Evolutionary conservation across 2,113 vertebrate genomes (phyloP), one percentile per base, ranked within the genome.

Genomic region (Anguilla japonica): DNA sequence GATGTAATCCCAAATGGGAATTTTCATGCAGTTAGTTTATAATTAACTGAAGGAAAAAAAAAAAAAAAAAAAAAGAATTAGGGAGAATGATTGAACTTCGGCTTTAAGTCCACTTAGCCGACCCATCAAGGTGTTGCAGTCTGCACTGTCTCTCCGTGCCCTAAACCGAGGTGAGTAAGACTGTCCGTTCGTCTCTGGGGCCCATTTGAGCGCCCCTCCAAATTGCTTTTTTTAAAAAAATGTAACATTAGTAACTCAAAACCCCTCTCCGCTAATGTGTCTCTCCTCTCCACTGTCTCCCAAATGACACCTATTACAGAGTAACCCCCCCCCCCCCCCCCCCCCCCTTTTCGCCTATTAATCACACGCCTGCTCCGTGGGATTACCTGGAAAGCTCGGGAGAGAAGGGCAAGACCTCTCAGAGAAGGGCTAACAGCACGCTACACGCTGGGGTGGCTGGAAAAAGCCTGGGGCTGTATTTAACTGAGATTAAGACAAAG

Each of bases 171-270:
- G 83, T 86, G 86, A 89, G 87, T 88, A 86, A 40, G 88, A 60
- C 92, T 89, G 92, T 91, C 90, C 79, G 82, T 91, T 93, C 93
- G 75, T 89, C 90, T 94, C 87, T 22, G 80, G 41, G 89, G 90
- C 85, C 88, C 82, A 50, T 89, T 85, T 91, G 88, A 93, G 91
- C 90, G 89, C 89, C 90, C 88, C 87, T 90, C 89, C 87, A 94
- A 93, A 94, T 93, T 90, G 90, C 91, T 34, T 91, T 34, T 91
- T 90, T 92, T 94, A 92, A 93, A 94, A 92, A 93, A 94, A 93
- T 88, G 91, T 92, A 92, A 91, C 93, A 92, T 93, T 93, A 93
- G 90, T 92, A 91, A 87, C 89, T 88, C 87, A 41, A 91, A 90
- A 91, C 90, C 81, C 79, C 89, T 41, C 89, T 93, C 86, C 79